A percentile compares a stretch with the other conserved stretches of the same genome.
Conservation (phyloP, 2,113 vertebrate genomes). For the Neolamprologus tretocephalus region DNA sequence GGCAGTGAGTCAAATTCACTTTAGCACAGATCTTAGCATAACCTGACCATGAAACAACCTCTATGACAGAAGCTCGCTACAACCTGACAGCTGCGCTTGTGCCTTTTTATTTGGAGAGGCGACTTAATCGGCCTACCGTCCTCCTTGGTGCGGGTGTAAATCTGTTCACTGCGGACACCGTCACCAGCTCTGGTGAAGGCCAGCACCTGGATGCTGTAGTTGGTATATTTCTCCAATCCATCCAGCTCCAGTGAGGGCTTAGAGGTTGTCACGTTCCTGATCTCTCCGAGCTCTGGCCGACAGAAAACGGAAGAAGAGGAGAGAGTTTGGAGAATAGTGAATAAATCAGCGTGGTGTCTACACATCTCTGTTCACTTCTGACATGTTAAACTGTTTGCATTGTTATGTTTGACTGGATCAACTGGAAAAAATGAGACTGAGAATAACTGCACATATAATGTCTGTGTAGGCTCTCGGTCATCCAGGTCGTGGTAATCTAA, state of each 20-base stretch:
- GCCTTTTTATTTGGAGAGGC: neutral
- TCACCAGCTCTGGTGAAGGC: constrained; percentile 93
- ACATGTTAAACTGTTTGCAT: neutral
- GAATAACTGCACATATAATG: neutral
- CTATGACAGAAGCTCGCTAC: neutral
- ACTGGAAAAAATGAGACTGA: neutral
- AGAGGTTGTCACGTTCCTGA: constrained; percentile 90
- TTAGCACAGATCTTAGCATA: neutral
- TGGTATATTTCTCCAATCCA: constrained; percentile 95
- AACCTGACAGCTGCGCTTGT: neutral
- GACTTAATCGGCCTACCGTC: constrained; percentile 76
- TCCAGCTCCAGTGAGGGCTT: constrained; percentile 91
- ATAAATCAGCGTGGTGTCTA: accelerated
- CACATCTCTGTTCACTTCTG: neutral
- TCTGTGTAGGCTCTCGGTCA: neutral
- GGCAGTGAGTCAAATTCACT: neutral
- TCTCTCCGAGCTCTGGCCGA: constrained; percentile 89
- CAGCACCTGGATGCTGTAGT: constrained; percentile 97
- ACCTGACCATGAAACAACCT: neutral
- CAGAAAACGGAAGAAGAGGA: neutral
- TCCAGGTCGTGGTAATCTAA: accelerated
- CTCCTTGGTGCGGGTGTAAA: constrained; percentile 95
- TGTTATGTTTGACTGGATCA: neutral
- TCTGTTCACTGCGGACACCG: constrained; percentile 91
- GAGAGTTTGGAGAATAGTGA: neutral